Conservation (phyloP, 2,797 vertebrate genomes). For the Meriones psammophilus region DNA sequence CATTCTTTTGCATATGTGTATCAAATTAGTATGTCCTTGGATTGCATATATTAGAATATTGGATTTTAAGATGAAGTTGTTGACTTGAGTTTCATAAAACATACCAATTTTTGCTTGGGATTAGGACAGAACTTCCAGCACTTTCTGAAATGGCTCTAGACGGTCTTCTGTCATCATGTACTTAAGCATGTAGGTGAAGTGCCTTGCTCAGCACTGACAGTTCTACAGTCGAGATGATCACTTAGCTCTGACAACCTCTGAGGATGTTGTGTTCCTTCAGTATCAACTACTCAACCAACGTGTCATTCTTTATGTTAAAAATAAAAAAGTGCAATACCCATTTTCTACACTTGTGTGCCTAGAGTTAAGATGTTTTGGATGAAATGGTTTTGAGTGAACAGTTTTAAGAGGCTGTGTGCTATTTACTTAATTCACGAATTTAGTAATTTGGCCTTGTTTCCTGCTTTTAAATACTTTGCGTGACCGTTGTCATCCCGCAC, state of each 20-base stretch:
- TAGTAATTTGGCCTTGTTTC: background rate
- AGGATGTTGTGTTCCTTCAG: too few relatives aligned
- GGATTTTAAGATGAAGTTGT: background rate
- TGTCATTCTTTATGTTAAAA: too few relatives aligned
- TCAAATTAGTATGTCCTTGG: background rate
- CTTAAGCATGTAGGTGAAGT: background rate
- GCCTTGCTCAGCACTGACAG: background rate
- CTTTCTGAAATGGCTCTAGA: background rate
- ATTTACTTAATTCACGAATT: too few relatives aligned
- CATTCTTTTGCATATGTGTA: background rate
- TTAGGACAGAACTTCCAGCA: background rate
- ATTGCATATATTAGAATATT: background rate
- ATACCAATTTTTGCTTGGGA: background rate
- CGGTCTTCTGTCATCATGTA: background rate
- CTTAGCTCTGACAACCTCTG: background rate
- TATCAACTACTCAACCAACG: too few relatives aligned
- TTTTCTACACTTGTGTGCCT: background rate
- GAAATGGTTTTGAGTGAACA: background rate
- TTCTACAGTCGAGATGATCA: background rate
- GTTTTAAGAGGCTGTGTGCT: background rate
- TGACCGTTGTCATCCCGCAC: too few relatives aligned
- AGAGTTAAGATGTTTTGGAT: background rate
- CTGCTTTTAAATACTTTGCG: background rate
- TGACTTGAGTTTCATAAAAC: background rate
- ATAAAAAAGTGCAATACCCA: too few relatives aligned